phyloP scores from a whole-genome alignment of 2,888 invertebrate species.

The Netelia virgata region DNA sequence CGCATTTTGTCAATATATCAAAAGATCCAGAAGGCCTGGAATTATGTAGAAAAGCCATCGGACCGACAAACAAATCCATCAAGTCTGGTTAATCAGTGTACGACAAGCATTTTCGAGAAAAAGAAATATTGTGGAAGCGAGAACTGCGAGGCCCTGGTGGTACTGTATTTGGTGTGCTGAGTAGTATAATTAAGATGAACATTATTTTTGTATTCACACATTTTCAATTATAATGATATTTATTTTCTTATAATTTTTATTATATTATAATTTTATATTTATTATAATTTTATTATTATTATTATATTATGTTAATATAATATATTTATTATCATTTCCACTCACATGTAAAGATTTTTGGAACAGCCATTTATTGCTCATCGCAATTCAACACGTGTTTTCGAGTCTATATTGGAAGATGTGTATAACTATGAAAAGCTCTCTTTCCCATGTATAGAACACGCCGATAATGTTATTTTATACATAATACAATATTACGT shows the following conservation, averaged over 20 bases:
- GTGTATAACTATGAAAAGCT: no score
- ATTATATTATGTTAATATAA: no score
- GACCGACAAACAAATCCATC: background rate
- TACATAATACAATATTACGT: no score
- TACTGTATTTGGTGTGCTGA: slow-evolving; percentile 13
- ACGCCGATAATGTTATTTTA: no score
- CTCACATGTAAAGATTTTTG: no score
- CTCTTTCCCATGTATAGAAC: no score
- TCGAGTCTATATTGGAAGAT: no score
- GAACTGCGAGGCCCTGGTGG: slow-evolving; percentile 14
- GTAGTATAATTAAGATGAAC: slow-evolving; percentile 15
- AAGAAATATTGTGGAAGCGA: slow-evolving; percentile 12
- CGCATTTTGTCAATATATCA: slow-evolving; percentile 55
- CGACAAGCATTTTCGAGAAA: slow-evolving; percentile 18
- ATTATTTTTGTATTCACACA: slow-evolving; percentile 7
- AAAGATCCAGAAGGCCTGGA: slow-evolving; percentile 5
- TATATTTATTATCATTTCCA: no score
- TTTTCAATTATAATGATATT: background rate
- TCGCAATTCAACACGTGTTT: no score
- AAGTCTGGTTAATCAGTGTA: slow-evolving; percentile 4
- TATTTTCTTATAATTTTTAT: background rate
- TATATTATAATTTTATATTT: slow-evolving; percentile 11
- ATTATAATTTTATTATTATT: slow-evolving; percentile 3
- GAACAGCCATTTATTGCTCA: no score
- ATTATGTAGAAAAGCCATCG: slow-evolving; percentile 39